phyloP scores from a whole-genome alignment of 2,797 vertebrate genomes.

The Petrocephalus schoutedeni region DNA sequence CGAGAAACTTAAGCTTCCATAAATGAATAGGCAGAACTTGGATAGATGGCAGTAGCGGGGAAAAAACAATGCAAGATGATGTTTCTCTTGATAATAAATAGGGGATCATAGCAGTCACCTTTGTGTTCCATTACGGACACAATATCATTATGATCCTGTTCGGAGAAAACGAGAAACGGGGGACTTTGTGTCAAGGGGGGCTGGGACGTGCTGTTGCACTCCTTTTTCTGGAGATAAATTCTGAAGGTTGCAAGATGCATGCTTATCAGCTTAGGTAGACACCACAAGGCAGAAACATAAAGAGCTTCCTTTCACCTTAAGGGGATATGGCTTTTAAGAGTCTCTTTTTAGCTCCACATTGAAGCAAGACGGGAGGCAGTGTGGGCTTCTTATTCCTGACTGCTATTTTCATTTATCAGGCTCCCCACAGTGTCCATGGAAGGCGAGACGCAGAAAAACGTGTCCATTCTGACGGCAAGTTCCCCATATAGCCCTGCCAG shows the following conservation, averaged over 20 bases:
- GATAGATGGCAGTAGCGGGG: background rate
- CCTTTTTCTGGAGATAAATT: background rate
- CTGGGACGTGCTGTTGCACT: background rate
- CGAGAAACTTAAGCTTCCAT: background rate
- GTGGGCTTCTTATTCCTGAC: background rate
- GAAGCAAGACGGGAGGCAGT: background rate
- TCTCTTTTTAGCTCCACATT: background rate
- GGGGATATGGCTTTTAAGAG: background rate
- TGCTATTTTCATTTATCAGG: slow-evolving; percentile 33
- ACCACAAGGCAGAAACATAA: background rate
- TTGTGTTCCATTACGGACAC: background rate
- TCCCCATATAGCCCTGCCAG: slow-evolving; percentile 31
- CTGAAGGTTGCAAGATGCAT: background rate
- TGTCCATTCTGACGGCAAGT: slow-evolving; percentile 30
- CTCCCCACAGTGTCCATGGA: slow-evolving; percentile 36
- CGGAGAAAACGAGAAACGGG: background rate
- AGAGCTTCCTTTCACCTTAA: background rate
- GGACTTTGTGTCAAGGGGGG: background rate
- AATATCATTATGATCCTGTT: background rate
- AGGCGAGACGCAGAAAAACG: slow-evolving; percentile 35
- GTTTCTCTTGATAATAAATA: background rate
- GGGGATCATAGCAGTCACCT: background rate
- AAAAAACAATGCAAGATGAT: background rate
- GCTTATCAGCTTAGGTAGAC: background rate
- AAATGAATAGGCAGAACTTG: background rate